Conservation (phyloP, 1,140 invertebrate genomes). For the Eumaeus atala region DNA sequence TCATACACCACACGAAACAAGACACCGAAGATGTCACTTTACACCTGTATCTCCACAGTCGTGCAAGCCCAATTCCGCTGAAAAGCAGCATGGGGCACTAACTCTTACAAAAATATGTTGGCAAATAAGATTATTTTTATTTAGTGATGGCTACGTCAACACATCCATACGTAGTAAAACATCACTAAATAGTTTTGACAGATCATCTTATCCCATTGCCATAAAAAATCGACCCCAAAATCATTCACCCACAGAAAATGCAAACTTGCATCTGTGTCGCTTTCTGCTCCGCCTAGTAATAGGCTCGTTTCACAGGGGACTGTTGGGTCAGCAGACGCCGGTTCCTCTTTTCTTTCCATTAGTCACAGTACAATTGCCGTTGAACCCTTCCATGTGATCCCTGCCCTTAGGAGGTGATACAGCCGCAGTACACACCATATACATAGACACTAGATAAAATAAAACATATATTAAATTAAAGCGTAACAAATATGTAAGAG, state of each 20-base stretch:
- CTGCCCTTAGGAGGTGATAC: conserved; percentile 79
- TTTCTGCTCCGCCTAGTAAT: conserved; percentile 54
- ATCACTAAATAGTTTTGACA: too few species aligned
- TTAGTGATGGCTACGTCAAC: too few species aligned
- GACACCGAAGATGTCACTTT: too few species aligned
- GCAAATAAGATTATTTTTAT: too few species aligned
- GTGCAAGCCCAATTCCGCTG: too few species aligned
- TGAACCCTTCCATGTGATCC: conserved; percentile 81
- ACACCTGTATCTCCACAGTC: too few species aligned
- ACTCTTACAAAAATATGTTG: too few species aligned
- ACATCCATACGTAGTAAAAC: too few species aligned
- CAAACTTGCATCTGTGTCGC: conserved; percentile 62
- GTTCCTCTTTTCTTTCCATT: conserved; percentile 33
- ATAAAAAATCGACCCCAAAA: too few species aligned
- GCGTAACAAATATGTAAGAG: background rate
- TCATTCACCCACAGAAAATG: conserved; percentile 55
- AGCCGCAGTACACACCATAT: conserved; percentile 80
- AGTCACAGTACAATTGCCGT: conserved; percentile 82
- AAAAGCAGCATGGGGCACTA: too few species aligned
- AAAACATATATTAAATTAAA: conserved; percentile 1
- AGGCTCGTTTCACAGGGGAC: conserved; percentile 56
- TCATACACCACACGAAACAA: too few species aligned
- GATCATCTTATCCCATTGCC: too few species aligned
- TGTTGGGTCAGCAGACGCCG: conserved; percentile 16
- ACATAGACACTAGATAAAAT: conserved; percentile 75